A percentile compares a stretch with the other conserved stretches of the same genome.
Evolutionary conservation across 1,140 invertebrate species (phyloP).

Genomic region (Drosophila pectinifera): DNA sequence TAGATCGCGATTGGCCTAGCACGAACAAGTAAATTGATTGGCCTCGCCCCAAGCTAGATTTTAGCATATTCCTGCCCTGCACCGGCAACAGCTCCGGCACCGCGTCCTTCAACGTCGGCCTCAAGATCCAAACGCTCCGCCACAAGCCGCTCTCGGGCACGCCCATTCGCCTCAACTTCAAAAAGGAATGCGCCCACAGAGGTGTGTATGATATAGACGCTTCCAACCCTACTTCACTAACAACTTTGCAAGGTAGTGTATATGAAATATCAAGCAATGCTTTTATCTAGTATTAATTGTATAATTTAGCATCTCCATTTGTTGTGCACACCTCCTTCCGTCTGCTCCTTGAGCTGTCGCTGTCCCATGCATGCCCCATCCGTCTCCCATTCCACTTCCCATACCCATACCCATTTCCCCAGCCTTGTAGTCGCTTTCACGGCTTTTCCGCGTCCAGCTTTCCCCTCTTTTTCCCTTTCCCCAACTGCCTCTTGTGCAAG

Average conservation of each 20-base stretch:
- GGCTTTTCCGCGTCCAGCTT: constrained; percentile 21
- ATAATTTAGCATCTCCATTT: constrained; percentile 24
- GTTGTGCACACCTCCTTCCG: constrained; percentile 21
- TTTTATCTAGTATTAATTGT: constrained; percentile 57
- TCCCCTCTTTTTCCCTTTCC: not conserved
- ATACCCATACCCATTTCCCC: not conserved
- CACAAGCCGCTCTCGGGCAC: constrained; percentile 93
- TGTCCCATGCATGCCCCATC: constrained; percentile 10
- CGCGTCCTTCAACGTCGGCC: constrained; percentile 94
- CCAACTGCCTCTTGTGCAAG: not conserved
- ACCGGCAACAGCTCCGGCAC: constrained; percentile 95
- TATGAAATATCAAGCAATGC: constrained; percentile 79
- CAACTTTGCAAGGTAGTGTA: constrained; percentile 85
- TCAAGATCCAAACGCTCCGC: constrained; percentile 92
- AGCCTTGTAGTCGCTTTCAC: constrained; percentile 37
- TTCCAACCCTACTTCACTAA: constrained; percentile 85
- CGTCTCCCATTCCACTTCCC: not conserved
- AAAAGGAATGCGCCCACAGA: constrained; percentile 97
- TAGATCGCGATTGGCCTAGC: not conserved
- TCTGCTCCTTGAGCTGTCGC: not conserved
- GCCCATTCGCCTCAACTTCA: constrained; percentile 93
- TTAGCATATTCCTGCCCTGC: constrained; percentile 96
- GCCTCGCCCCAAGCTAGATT: constrained; percentile 88
- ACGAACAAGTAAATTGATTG: not conserved
- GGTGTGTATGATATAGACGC: constrained; percentile 89